A percentile compares a stretch with the other conserved stretches of the same genome.
phyloP scores from a whole-genome alignment of 1,140 invertebrate genomes.

The Littorina saxatilis region DNA sequence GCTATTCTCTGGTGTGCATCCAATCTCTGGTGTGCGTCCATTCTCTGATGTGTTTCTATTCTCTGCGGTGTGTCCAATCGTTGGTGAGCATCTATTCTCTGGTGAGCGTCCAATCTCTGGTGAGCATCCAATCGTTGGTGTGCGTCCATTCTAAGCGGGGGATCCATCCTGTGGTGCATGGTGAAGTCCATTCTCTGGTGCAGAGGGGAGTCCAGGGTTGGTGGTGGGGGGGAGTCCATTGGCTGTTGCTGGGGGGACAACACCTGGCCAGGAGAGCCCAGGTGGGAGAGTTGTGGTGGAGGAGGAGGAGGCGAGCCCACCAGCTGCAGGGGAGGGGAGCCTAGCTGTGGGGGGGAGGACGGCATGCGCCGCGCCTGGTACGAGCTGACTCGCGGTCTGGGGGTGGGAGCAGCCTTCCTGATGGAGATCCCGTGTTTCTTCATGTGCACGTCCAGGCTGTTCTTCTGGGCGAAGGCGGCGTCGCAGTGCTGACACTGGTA shows the following conservation, averaged over 20 bases:
- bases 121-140: too few relatives aligned
- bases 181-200: neutral
- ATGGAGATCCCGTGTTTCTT: neutral
- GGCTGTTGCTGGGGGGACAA: neutral
- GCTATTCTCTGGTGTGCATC: too few relatives aligned
- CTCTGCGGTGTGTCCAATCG: too few relatives aligned
- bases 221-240: neutral
- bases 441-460: slow-evolving; percentile 30
- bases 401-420: neutral
- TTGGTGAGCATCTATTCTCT: too few relatives aligned
- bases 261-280: neutral
- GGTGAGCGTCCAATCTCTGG: too few relatives aligned
- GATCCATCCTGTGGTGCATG: too few relatives aligned
- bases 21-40: too few relatives aligned
- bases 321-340: neutral
- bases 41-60: too few relatives aligned
- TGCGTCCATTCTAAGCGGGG: too few relatives aligned
- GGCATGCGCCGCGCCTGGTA: too few relatives aligned
- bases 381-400: neutral
- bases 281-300: neutral
- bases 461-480: slow-evolving; percentile 21
- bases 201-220: neutral
- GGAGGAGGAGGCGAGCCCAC: neutral
- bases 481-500: slow-evolving; percentile 27
- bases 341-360: neutral